Evolutionary conservation across 2,888 invertebrate species (phyloP), one percentile per base, ranked within the genome.

Genomic region (Acronicta psi): DNA sequence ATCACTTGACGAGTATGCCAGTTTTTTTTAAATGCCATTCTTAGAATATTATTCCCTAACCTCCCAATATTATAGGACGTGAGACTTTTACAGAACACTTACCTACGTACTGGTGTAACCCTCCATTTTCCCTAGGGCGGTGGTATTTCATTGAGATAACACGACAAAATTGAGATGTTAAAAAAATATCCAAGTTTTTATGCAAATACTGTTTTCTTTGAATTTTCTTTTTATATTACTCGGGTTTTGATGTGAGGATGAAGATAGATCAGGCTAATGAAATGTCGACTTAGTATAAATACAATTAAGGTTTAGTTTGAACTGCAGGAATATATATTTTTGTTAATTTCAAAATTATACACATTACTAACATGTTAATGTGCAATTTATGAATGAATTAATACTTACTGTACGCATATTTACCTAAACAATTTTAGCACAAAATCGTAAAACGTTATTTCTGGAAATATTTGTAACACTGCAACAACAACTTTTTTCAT

Each of bases 401-500:
- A 34, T 50, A 62, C 62, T 62, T 67, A 62, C 62, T 40, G n/a
- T 34, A n/a, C 1, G n/a, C 34, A 34, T 34, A 34, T n/a, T 34
- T n/a, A 34, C 31, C 13, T 13, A 31, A 31, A n/a, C 0, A 34
- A n/a, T 3, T 34, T 5, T 34, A 13, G 2, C 2, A 29, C n/a
- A n/a, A 34, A n/a, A 34, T 34, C n/a, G 34, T 34, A n/a, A 31
- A 31, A 31, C 31, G n/a, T 31, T 31, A 29, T 34, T 34, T 34
- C n/a, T 34, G 34, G 13, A 34, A 34, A 45, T 37, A 34, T 31
- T 45, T 44, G 56, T 38, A 52, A 44, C 64, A 63, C 69, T 51
- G 59, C 42, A 59, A 60, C 51, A 54, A 67, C 53, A 71, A 69
- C 60, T 71, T 55, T 57, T 57, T 57, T 53, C 31, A 67, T 67